Conservation (phyloP, 2,888 invertebrate genomes). For the Cryptocephalus moraei region DNA sequence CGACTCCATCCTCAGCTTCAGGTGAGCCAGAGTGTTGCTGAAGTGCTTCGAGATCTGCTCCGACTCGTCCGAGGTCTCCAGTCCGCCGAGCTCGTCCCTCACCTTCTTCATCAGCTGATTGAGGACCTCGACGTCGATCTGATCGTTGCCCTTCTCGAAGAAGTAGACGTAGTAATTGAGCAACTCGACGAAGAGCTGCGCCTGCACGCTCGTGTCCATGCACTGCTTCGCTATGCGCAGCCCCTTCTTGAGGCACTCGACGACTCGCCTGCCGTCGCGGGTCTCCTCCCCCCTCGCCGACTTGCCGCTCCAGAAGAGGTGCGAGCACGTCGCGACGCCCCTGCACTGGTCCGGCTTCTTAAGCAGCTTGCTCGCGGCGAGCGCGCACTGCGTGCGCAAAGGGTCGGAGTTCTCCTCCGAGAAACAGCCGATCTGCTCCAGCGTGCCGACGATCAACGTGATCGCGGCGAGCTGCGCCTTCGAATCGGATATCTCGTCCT, state of each 20-base stretch:
- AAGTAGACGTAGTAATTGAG: conserved; percentile 90
- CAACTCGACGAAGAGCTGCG: conserved; percentile 90
- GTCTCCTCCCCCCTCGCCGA: conserved; percentile 48
- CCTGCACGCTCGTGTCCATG: conserved; percentile 94
- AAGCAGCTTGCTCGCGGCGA: conserved; percentile 84
- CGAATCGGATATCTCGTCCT: conserved; percentile 96
- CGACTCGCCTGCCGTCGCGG: conserved; percentile 81
- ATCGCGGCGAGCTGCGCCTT: conserved; percentile 95
- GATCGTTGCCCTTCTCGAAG: conserved; percentile 65
- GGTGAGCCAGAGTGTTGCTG: conserved; percentile 77
- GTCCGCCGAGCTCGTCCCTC: conserved; percentile 82
- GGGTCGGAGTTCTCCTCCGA: conserved; percentile 96
- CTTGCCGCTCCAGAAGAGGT: conserved; percentile 94
- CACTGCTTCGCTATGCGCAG: conserved; percentile 93
- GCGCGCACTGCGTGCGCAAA: conserved; percentile 87
- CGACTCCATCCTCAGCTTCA: conserved; percentile 59
- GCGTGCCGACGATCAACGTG: conserved; percentile 87
- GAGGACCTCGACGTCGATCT: conserved; percentile 32
- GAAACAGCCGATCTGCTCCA: conserved; percentile 91
- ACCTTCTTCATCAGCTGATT: conserved; percentile 78
- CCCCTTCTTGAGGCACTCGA: conserved; percentile 96
- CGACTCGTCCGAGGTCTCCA: conserved; percentile 91
- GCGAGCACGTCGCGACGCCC: conserved; percentile 87
- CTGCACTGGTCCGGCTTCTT: conserved; percentile 98
- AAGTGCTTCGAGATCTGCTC: conserved; percentile 96